Percentiles rank a stretch among this genome's conserved stretches.
phyloP scores from a whole-genome alignment of 2,797 vertebrate species.

The Enoplosus armatus region DNA sequence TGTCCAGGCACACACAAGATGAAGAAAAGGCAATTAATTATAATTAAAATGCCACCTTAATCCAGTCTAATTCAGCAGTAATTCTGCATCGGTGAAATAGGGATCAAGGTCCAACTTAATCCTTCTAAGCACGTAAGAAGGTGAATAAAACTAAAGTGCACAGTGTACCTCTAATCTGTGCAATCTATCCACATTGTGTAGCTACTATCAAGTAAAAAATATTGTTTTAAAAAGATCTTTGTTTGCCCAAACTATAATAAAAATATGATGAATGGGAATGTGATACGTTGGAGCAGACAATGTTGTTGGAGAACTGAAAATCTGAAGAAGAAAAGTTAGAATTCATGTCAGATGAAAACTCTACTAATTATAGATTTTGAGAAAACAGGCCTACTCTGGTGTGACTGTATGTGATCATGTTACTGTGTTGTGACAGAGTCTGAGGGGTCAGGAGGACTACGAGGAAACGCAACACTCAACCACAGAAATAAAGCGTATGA shows the following conservation, averaged over 20 bases:
- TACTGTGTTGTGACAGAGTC: constrained; percentile 26
- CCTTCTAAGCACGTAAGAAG: background rate
- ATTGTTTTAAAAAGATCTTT: background rate
- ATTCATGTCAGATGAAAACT: background rate
- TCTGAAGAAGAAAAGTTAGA: no score
- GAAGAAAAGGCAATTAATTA: background rate
- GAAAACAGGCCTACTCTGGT: background rate
- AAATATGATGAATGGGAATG: background rate
- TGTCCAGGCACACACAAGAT: background rate
- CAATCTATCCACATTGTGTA: background rate
- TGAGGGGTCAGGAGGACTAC: constrained; percentile 31
- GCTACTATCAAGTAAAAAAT: background rate
- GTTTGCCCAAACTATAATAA: background rate
- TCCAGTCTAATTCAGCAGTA: constrained; percentile 4
- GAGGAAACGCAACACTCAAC: constrained; percentile 12
- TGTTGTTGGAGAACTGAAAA: background rate
- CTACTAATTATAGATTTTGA: constrained; percentile 9
- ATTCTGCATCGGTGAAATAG: background rate
- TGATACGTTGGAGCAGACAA: background rate
- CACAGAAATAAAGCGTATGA: constrained; percentile 17
- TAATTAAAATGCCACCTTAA: background rate
- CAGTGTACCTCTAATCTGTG: background rate
- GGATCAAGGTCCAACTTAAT: background rate
- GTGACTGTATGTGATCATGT: constrained; percentile 6
- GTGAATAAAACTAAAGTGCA: constrained; percentile 7